Evolutionary conservation across 2,797 vertebrate species (phyloP), one percentile per base, ranked within the genome.

Genomic region (Sarcoramphus papa): DNA sequence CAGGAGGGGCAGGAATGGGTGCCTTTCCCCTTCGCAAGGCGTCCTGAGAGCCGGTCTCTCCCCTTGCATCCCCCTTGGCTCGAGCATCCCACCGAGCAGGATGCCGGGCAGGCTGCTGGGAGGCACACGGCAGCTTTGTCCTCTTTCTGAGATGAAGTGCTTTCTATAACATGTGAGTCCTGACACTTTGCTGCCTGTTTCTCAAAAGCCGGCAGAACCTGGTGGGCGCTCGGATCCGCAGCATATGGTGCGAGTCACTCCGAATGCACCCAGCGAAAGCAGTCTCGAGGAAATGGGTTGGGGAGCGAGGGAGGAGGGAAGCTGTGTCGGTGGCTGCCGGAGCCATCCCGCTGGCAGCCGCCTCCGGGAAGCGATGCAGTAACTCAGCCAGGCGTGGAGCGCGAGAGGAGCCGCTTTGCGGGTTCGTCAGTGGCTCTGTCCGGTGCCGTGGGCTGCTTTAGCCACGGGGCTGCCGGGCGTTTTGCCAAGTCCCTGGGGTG

Each of bases 361-460:
- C 30, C 30, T 27, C 19, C 0, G 4, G 69, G 37, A 30, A n/a
- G 63, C 2, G 8, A 10, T 9, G 87, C 18, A 0, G 40, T 9
- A 41, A 7, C 19, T 15, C 21, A 15, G 57, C 31, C 17, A 4
- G 62, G 47, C 1, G 10, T 24, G 59, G 24, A 30, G 31, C 0
- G 5, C 0, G 5, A 50, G 24, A 65, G 37, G n/a, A 57, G 64
- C 17, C 4, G 28, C 60, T 54, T 2, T 4, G 73, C 0, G 16
- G 53, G 28, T 11, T 31, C 0, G 0, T 7, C 48, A 1, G 24
- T 8, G 73, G 48, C 17, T 43, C 59, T 19, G 31, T 13, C 35
- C 59, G 3, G 22, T 0, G 5, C 24, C 10, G 0, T 3, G 63
- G 5, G 0, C 5, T 0, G 0, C 19, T 35, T 54, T 23, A 5